Percentiles rank a stretch among this genome's conserved stretches.
Evolutionary conservation across 2,797 vertebrate species (phyloP).

Genomic region (Hafferia zeledoni): DNA sequence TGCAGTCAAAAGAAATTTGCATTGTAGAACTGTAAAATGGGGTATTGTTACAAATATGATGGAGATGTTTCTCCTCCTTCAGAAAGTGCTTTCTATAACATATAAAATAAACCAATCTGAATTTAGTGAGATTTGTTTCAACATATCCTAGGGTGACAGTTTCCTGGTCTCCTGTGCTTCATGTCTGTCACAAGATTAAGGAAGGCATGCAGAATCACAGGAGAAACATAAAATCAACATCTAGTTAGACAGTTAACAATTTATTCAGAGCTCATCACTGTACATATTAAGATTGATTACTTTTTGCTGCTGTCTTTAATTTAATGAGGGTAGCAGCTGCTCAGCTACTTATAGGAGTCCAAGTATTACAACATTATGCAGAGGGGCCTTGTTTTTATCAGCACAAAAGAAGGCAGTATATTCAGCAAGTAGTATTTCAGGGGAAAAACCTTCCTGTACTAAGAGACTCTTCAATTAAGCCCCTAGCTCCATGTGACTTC

Average conservation of each 20-base stretch:
- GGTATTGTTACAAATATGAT: not conserved
- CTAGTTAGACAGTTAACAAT: slow-evolving; percentile 36
- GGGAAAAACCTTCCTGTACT: slow-evolving; percentile 2
- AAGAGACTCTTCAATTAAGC: slow-evolving; percentile 33
- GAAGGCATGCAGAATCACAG: not conserved
- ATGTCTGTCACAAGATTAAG: not conserved
- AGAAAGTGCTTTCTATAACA: not conserved
- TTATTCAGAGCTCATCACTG: slow-evolving; percentile 43
- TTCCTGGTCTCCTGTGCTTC: not conserved
- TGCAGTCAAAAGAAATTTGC: not conserved
- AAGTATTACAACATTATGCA: not conserved
- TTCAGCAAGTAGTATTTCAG: slow-evolving; percentile 25
- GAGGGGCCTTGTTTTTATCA: not conserved
- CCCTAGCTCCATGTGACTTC: not conserved
- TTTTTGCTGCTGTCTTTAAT: slow-evolving; percentile 54
- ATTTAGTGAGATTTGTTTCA: not conserved
- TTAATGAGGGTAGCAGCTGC: slow-evolving; percentile 55
- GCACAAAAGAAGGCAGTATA: not conserved
- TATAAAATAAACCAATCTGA: not conserved
- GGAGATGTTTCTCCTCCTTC: not conserved
- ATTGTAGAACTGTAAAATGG: not conserved
- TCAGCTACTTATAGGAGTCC: not conserved
- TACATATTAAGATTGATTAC: slow-evolving; percentile 53
- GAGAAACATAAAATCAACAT: slow-evolving; percentile 34
- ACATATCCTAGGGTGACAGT: not conserved